Evolutionary conservation across 2,888 invertebrate species (phyloP).

Genomic region (Drosophila borborema): DNA sequence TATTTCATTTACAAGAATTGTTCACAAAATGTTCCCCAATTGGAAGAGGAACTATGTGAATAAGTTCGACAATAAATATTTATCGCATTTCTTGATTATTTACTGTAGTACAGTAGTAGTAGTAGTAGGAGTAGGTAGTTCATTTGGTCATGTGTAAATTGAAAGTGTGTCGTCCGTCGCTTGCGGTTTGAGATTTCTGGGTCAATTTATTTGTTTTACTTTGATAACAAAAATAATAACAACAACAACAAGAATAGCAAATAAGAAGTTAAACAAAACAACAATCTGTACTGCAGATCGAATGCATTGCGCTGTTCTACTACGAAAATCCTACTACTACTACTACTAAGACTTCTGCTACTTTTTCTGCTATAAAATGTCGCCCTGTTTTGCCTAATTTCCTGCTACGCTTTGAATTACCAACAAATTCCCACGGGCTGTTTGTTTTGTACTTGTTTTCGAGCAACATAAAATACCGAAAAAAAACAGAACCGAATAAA

Average conservation of each 20-base stretch:
- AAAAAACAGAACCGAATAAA: constrained; percentile 11
- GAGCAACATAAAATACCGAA: constrained; percentile 32
- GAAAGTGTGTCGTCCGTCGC: constrained; percentile 13
- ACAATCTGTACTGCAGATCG: constrained; percentile 21
- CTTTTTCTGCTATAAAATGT: constrained; percentile 20
- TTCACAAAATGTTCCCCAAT: too few relatives aligned
- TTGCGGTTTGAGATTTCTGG: constrained; percentile 20
- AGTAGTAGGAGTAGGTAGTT: background rate
- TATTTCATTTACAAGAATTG: background rate
- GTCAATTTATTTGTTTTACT: constrained; percentile 46
- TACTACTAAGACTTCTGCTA: background rate
- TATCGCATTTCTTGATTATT: background rate
- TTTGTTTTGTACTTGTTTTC: constrained; percentile 71
- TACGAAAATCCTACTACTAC: too few relatives aligned
- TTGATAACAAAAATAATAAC: constrained; percentile 26
- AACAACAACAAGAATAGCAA: background rate
- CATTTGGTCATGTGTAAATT: constrained; percentile 31
- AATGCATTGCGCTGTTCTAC: too few relatives aligned
- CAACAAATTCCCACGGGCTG: constrained; percentile 71
- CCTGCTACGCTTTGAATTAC: constrained; percentile 42
- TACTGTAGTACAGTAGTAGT: constrained; percentile 11
- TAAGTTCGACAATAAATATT: background rate
- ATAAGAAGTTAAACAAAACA: constrained; percentile 1
- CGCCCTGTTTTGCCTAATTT: constrained; percentile 43
- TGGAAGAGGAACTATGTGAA: background rate